phyloP scores from a whole-genome alignment of 2,888 invertebrate genomes.

The Apodemia hepburni region DNA sequence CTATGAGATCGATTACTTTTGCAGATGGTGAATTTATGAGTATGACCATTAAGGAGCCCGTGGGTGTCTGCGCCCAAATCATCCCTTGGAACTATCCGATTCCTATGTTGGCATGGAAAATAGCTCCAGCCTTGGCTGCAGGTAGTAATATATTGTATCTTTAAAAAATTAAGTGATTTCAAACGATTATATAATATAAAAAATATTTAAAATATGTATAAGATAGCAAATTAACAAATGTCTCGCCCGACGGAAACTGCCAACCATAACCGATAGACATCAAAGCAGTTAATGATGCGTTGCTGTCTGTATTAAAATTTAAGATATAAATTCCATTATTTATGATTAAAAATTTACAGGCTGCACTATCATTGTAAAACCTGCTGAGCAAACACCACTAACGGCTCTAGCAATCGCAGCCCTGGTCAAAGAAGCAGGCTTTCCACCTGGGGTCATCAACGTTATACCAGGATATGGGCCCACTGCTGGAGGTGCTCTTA shows the following conservation, averaged over 20 bases:
- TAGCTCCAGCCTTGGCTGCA: conserved; percentile 89
- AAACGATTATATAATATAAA: no score
- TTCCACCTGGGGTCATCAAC: conserved; percentile 95
- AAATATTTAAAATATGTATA: no score
- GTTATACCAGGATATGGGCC: conserved; percentile 93
- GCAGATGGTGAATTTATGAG: conserved; percentile 88
- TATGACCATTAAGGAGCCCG: conserved; percentile 93
- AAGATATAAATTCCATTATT: no score
- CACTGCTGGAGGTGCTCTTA: conserved; percentile 88
- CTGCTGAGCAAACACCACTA: conserved; percentile 96
- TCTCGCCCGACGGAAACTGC: no score
- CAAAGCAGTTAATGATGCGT: no score
- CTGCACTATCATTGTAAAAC: conserved; percentile 93
- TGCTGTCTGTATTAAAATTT: no score
- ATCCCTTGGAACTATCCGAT: conserved; percentile 97
- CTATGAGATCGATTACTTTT: conserved; percentile 26
- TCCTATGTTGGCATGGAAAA: conserved; percentile 97
- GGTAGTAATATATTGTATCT: conserved; percentile 41
- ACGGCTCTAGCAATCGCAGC: conserved; percentile 94
- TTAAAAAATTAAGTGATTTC: not conserved
- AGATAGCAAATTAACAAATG: no score
- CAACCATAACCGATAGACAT: no score
- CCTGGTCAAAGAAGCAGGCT: conserved; percentile 92
- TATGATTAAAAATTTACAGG: conserved; percentile 61
- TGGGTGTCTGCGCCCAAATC: conserved; percentile 93